These are phyloP conservation scores for Melolontha melolontha DNA, from an alignment of 2,888 invertebrate genomes.

Conservation along the genomic window DNA sequence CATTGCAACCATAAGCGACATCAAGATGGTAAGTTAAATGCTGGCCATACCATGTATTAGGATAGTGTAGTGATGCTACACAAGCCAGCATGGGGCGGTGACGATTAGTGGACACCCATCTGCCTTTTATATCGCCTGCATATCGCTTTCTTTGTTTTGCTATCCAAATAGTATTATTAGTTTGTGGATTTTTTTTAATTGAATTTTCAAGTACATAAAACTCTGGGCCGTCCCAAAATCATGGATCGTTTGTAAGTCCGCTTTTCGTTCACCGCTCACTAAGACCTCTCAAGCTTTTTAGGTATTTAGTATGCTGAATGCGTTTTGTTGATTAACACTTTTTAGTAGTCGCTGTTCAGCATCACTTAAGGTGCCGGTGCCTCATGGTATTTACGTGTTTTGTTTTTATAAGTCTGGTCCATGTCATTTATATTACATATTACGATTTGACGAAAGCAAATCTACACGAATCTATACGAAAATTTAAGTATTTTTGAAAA, in stretches of 20 bases:
- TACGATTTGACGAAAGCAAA: too few species aligned
- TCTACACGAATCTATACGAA: too few species aligned
- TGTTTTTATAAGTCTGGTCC: neutral
- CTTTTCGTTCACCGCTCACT: constrained; percentile 49
- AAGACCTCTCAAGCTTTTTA: constrained; percentile 61
- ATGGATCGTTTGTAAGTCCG: constrained; percentile 1
- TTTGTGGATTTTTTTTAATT: neutral
- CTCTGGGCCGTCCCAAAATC: neutral
- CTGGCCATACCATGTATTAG: constrained; percentile 59
- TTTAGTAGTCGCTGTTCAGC: constrained; percentile 15
- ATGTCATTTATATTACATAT: neutral
- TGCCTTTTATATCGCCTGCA: neutral
- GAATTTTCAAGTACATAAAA: too few species aligned
- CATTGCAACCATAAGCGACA: constrained; percentile 98
- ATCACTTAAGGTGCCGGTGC: constrained; percentile 49
- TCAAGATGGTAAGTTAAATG: constrained; percentile 94
- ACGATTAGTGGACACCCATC: constrained; percentile 50
- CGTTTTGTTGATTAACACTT: constrained; percentile 52
- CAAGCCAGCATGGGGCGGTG: constrained; percentile 62
- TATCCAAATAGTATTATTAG: neutral
- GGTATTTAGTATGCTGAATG: constrained; percentile 63
- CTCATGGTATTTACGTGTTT: constrained; percentile 43
- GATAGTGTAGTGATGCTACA: constrained; percentile 62
- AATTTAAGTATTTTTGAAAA: neutral
- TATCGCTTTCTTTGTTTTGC: too few species aligned